Conservation (phyloP, 1,140 invertebrate genomes). For the Tetramorium alpestre region DNA sequence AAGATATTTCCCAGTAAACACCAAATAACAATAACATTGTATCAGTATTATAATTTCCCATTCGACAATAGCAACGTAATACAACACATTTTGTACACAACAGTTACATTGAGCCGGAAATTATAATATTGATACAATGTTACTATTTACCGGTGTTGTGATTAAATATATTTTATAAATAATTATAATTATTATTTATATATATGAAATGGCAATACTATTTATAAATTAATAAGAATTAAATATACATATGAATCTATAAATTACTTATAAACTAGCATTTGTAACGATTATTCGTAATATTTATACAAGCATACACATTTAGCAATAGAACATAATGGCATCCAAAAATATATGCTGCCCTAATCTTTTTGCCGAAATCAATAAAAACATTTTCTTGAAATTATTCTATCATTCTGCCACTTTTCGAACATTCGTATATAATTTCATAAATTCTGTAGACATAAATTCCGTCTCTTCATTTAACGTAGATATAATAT, state of each 20-base stretch:
- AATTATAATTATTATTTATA: constrained; percentile 12
- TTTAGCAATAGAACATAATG: background rate
- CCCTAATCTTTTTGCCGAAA: background rate
- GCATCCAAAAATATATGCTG: background rate
- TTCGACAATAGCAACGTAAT: too few species aligned
- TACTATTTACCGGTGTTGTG: too few species aligned
- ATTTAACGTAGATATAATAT: background rate
- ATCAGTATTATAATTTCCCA: too few species aligned
- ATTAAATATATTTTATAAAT: background rate
- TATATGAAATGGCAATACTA: background rate
- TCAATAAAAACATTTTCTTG: constrained; percentile 6
- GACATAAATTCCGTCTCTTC: background rate
- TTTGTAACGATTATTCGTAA: background rate
- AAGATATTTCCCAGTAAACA: too few species aligned
- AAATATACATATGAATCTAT: background rate
- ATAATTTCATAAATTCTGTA: background rate
- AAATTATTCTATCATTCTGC: background rate
- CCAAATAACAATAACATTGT: too few species aligned
- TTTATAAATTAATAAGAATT: background rate
- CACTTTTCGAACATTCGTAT: background rate
- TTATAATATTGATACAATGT: too few species aligned
- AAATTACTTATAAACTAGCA: background rate
- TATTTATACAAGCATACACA: background rate
- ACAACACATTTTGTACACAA: too few species aligned
- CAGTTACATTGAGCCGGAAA: too few species aligned